Evolutionary conservation across 2,113 vertebrate species (phyloP), one percentile per base, ranked within the genome.

Genomic region (Pseudonaja textilis): DNA sequence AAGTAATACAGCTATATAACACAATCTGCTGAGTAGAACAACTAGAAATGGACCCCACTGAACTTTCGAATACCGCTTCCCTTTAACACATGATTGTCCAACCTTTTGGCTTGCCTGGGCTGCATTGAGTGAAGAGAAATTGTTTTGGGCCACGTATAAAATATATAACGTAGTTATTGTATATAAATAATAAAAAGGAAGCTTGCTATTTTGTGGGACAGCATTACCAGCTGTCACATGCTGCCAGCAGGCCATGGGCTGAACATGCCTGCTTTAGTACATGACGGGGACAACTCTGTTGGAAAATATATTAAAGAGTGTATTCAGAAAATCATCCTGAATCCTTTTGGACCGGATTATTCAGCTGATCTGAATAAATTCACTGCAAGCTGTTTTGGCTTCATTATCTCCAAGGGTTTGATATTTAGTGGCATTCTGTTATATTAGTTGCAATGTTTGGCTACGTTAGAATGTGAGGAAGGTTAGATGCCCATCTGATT

Each of bases 301-400:
- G 7, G 87, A 5, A 92, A 93, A 42, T 34, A 2, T 29, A 57
- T 94, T 87, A 45, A 10, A 93, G 0, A 90, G 34, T 89, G 14
- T 42, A 56, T 69, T 25, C 45, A 94, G 55, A 92, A 95, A 91
- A 93, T 92, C 22, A 55, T 29, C n/a, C n/a, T 64, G 94, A 34
- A n/a, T 93, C 22, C 29, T 39, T 55, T 57, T 91, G 90, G 54
- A 29, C 61, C 57, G n/a, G 59, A 85, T 91, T 93, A 93, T 90
- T 50, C 74, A 6, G 26, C 25, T 93, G 25, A 88, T 18, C 85
- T 89, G 85, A 91, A 87, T 91, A 64, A 20, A 92, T 94, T 93
- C 91, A 57, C 12, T 55, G 52, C 91, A 8, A 81, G 50, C 14
- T 96, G 88, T 91, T 93, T n/a, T 91, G 88, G 90, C 47, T 39